Percentiles rank a stretch among this genome's conserved stretches.
Evolutionary conservation across 2,888 invertebrate genomes (phyloP).

Genomic region (Lochmaea crataegi): DNA sequence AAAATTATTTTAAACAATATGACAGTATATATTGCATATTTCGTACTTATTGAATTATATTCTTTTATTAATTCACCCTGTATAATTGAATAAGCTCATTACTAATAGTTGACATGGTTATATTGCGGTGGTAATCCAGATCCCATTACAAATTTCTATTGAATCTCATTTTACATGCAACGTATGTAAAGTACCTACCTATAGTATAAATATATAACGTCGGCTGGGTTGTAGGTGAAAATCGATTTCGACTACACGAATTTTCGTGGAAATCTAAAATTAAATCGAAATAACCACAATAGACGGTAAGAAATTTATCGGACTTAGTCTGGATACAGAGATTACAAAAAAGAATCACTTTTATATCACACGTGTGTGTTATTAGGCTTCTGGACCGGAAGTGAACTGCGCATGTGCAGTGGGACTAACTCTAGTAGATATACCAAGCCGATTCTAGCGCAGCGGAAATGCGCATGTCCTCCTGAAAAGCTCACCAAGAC

Average conservation of each 20-base stretch:
- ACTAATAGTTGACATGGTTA: not conserved
- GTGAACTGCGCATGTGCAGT: too few relatives aligned
- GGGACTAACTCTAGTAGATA: too few relatives aligned
- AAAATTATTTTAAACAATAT: too few relatives aligned
- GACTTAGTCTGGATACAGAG: too few relatives aligned
- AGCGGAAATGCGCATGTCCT: too few relatives aligned
- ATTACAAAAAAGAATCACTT: too few relatives aligned
- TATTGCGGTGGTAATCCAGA: not conserved
- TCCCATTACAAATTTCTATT: slow-evolving; percentile 3
- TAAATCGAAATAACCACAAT: slow-evolving; percentile 38
- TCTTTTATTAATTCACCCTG: not conserved
- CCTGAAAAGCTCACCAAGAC: too few relatives aligned
- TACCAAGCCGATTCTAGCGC: too few relatives aligned
- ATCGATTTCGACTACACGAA: slow-evolving; percentile 38
- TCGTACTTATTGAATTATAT: too few relatives aligned
- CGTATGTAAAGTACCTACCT: slow-evolving; percentile 4
- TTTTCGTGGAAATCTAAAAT: slow-evolving; percentile 40
- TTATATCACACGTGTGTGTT: too few relatives aligned
- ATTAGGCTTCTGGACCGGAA: too few relatives aligned
- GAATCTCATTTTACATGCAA: slow-evolving; percentile 1
- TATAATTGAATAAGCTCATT: not conserved
- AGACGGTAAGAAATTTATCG: slow-evolving; percentile 28
- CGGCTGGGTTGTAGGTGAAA: slow-evolving; percentile 14
- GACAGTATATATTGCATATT: too few relatives aligned
- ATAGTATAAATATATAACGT: not conserved